A percentile compares a stretch with the other conserved stretches of the same genome.
Conservation (phyloP, 2,888 invertebrate species). For the Phaonia tiefii region DNA sequence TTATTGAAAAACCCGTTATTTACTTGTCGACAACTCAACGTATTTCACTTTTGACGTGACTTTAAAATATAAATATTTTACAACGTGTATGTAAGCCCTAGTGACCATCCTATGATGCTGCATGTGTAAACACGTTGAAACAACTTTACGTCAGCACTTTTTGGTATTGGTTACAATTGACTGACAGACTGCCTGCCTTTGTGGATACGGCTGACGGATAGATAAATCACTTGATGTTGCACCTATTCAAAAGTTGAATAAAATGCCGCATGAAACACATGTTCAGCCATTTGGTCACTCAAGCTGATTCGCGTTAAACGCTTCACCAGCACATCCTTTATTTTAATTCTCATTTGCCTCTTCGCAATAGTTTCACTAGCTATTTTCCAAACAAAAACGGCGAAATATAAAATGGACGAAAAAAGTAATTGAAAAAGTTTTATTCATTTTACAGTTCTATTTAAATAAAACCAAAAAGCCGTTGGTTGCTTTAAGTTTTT, state of each 20-base stretch:
- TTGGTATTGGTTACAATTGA: neutral
- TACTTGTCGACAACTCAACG: too few relatives aligned
- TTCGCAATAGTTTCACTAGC: slow-evolving; percentile 11
- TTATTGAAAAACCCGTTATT: too few relatives aligned
- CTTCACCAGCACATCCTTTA: neutral
- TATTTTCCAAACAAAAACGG: slow-evolving; percentile 19
- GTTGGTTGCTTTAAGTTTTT: slow-evolving; percentile 56
- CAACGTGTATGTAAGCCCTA: too few relatives aligned
- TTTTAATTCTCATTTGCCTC: too few relatives aligned
- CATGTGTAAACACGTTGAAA: too few relatives aligned
- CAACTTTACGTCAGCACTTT: neutral
- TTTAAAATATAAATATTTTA: too few relatives aligned
- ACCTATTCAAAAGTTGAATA: neutral
- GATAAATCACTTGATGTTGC: neutral
- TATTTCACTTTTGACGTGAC: too few relatives aligned
- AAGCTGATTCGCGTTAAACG: neutral
- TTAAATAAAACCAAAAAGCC: slow-evolving; percentile 46
- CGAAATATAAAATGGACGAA: neutral
- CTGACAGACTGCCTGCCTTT: neutral
- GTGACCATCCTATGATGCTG: too few relatives aligned
- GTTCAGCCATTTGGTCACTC: neutral
- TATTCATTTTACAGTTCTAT: slow-evolving; percentile 59
- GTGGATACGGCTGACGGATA: too few relatives aligned
- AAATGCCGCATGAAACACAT: neutral
- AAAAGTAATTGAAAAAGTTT: slow-evolving; percentile 30